Base-by-base conservation (phyloP, 2,113 vertebrate species). In the Podilymbus podiceps region DNA sequence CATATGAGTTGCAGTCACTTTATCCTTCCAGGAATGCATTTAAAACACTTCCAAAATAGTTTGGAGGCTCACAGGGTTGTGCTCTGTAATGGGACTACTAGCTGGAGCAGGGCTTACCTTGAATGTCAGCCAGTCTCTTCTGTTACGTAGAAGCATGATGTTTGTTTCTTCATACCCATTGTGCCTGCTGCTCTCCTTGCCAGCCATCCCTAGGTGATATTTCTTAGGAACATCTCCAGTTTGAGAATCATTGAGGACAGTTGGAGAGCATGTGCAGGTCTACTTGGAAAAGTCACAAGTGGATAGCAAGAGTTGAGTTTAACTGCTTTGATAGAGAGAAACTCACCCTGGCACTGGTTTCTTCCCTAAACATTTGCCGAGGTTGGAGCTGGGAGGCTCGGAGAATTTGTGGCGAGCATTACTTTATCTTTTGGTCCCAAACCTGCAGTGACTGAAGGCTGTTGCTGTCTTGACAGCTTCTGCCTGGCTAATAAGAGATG, bases 281-380 rank as follows among this genome's bases (percentile, higher is more conserved):
- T 68, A 33, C 42, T n/a, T 64, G 33, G 47, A 72, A 55, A 42
- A 74, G 62, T 78, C 79, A 4, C 5, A 12, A 27, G 33, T 88
- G 75, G 27, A 17, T 15, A 69, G 63, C 8, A 27, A 10, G 42
- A 42, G 47, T 49, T 67, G 22, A 5, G 0, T 21, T 62, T 15
- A 18, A 23, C 30, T 50, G 49, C 30, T 50, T 27, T 0, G 0
- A 0, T 11, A 23, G 40, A n/a, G 47, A 33, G 38, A 9, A 31
- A 6, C 46, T 91, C 12, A 11, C 5, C 6, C 8, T 2, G 1
- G 14, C 21, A 47, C 24, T 4, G 12, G 3, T 22, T 73, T 23
- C 30, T 72, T 59, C 59, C 24, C n/a, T 55, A 4, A 56, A 27
- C 5, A 9, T 42, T 60, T 6, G 7, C 33, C 0, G 1, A 42